Evolutionary conservation across 2,888 invertebrate genomes (phyloP).

Genomic region (Rhamnusium bicolor): DNA sequence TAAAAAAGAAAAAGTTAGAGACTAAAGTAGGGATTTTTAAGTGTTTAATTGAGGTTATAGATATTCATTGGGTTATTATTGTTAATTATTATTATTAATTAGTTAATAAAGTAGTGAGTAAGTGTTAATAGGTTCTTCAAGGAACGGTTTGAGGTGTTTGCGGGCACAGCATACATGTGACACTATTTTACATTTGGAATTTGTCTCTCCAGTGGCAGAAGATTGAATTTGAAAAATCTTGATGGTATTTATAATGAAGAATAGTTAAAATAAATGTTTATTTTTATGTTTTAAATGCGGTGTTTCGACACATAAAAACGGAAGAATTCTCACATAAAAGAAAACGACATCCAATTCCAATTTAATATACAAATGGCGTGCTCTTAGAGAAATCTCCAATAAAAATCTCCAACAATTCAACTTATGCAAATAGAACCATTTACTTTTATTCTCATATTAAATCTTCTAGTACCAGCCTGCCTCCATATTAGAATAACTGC

Average conservation of each 20-base stretch:
- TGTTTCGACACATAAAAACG: background rate
- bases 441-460: constrained; percentile 37
- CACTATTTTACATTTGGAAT: background rate
- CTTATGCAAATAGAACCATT: constrained; percentile 35
- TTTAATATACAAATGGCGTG: constrained; percentile 13
- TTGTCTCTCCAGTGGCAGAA: background rate
- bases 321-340: background rate
- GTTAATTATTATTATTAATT: too few species aligned
- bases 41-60: too few species aligned
- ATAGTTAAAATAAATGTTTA: background rate
- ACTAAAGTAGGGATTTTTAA: too few species aligned
- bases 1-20: too few species aligned
- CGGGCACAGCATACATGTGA: too few species aligned
- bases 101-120: too few species aligned
- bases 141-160: too few species aligned
- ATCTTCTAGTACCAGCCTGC: constrained; percentile 26
- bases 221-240: too few species aligned
- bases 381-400: constrained; percentile 18
- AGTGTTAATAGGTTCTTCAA: too few species aligned
- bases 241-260: too few species aligned
- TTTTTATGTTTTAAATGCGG: background rate
- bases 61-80: too few species aligned
- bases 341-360: background rate
- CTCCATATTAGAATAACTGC: constrained; percentile 36
- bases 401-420: constrained; percentile 35